Evolutionary conservation across 2,888 invertebrate species (phyloP), one percentile per base, ranked within the genome.

Genomic region (Abrostola triplasia): DNA sequence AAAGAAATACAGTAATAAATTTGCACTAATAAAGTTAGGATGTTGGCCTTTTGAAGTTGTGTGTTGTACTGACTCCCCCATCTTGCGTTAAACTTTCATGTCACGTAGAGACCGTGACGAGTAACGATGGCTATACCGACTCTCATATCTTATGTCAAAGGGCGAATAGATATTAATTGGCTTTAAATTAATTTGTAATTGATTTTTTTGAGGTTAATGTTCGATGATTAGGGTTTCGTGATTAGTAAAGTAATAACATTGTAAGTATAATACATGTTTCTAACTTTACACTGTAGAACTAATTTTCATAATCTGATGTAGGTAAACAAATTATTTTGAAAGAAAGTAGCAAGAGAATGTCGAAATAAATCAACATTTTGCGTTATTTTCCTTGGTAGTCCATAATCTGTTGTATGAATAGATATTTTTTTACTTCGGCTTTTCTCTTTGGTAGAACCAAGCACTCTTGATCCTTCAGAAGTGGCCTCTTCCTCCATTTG

Each of bases 401-500:
- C 13, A 9, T 50, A 44, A 70, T 64, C 4, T 52, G 13, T 40
- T 50, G 42, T n/a, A 51, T 13, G 9, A n/a, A 44, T 38, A 55
- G 1, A 12, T 35, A 48, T 51, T 70, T 69, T n/a, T 56, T 48
- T 52, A 52, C 70, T 59, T 48, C n/a, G n/a, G 11, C 36, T 35
- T 50, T 47, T 44, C 13, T 55, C 51, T 59, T 48, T 53, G 41
- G 38, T 48, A 49, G 48, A 38, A 12, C 12, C 12, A n/a, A 59
- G 59, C 65, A 40, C 44, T 51, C 59, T 71, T 71, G 72, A 71
- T 35, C 12, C 41, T 12, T 8, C 35, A 44, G 52, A 62, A 64
- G 63, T 54, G 59, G 70, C 12, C 55, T 52, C 54, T 62, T 64
- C 63, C 65, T 64, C 48, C 40, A 66, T 73, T 67, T 74, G 64